Evolutionary conservation across 2,797 vertebrate species (phyloP), one percentile per base, ranked within the genome.

Genomic region (Rhinoraja longicauda): DNA sequence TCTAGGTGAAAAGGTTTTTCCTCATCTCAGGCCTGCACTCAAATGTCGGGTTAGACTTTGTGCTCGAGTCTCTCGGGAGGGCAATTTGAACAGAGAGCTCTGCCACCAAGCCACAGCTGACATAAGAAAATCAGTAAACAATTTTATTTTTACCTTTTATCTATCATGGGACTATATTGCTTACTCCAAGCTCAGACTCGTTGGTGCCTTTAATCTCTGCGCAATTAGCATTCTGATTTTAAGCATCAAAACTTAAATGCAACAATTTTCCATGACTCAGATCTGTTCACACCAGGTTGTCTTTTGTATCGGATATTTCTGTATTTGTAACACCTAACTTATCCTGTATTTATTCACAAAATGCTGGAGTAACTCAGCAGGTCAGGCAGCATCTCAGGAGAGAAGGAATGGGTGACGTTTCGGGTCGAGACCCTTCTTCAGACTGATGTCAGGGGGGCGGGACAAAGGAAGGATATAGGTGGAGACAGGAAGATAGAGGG

Each of bases 121-220:
- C 93, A 93, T 86, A 93, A 73, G 72, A 13, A 91, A 93, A 93
- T 94, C 92, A 57, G 93, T 79, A 94, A 93, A 93, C 94, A 94
- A 29, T 77, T 94, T 94, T 93, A 93, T 92, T 93, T 94, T 93
- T 88, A 73, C 92, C 93, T 17, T 93, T 21, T 19, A 36, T 93
- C 86, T 91, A 93, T 93, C 90, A 93, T 36, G 39, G 93, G 93
- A 93, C 93, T 94, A 73, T 93, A 93, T 70, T 94, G 95, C 94
- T 95, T 94, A 92, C 94, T 94, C 94, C 92, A 93, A 93, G 36
- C 94, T 93, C 93, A 95, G 93, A 93, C 93, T 36, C 93, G 90
- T 90, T 91, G 93, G 90, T 93, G 75, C 93, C 94, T 93, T 81
- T 79, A 70, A 92, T 75, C 24, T 67, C 84, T 32, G n/a, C 10